Percentiles rank a stretch among this genome's conserved stretches.
Evolutionary conservation across 2,888 invertebrate species (phyloP).

Genomic region (Harpalus rufipes): DNA sequence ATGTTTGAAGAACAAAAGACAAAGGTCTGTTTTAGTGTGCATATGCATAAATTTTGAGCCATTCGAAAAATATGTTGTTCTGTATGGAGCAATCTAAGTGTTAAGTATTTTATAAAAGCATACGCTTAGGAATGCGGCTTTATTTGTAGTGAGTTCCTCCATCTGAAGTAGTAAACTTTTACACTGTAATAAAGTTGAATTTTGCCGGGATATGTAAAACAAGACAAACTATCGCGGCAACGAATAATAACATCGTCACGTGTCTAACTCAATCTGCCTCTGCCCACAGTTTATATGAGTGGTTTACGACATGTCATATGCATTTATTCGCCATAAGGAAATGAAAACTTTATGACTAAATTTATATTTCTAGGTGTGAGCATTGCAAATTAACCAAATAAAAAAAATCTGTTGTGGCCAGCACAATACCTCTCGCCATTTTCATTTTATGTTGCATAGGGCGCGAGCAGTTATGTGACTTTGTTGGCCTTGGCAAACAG

Average conservation of each 20-base stretch:
- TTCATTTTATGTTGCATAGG: too few species aligned
- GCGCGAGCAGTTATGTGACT: too few species aligned
- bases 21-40: not conserved
- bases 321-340: slow-evolving; percentile 36
- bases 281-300: slow-evolving; percentile 16
- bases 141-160: not conserved
- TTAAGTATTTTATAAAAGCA: slow-evolving; percentile 4
- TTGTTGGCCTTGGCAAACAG: too few species aligned
- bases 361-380: slow-evolving; percentile 33
- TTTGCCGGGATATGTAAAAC: slow-evolving; percentile 27
- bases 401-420: too few species aligned
- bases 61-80: not conserved
- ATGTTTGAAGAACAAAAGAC: not conserved
- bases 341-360: slow-evolving; percentile 35
- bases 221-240: slow-evolving; percentile 19
- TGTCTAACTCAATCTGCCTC: slow-evolving; percentile 23
- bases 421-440: too few species aligned
- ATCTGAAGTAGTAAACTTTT: slow-evolving; percentile 13
- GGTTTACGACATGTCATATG: slow-evolving; percentile 43
- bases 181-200: slow-evolving; percentile 13
- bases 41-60: not conserved
- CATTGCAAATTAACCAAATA: slow-evolving; percentile 15
- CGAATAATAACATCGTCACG: slow-evolving; percentile 33
- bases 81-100: not conserved
- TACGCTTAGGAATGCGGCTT: not conserved